Percentiles rank a stretch among this genome's conserved stretches.
These are phyloP conservation scores for Rhogogaster chlorosoma DNA, from an alignment of 2,888 invertebrate species.

Conservation along the genomic window DNA sequence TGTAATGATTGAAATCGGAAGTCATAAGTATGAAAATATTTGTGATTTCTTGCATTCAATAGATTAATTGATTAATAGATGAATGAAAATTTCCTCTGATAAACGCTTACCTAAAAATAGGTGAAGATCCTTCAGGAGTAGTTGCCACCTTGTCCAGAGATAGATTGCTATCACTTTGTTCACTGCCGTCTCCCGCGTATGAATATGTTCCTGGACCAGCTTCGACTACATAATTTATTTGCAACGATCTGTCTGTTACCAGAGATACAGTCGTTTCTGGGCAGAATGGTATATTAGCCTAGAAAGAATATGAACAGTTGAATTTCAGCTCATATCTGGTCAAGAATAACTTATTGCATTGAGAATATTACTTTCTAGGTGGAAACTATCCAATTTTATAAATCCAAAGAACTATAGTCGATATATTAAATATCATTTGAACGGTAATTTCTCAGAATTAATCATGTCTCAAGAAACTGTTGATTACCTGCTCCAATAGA, in stretches of 20 bases:
- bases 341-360: not conserved
- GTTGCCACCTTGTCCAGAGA: conserved; percentile 49
- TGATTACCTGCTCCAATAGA: conserved; percentile 87
- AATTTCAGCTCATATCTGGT: not conserved
- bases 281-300: conserved; percentile 86
- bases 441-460: conserved; percentile 8
- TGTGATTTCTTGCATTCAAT: not conserved
- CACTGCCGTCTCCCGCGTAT: conserved; percentile 55
- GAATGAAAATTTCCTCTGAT: not conserved
- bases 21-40: not conserved
- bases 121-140: conserved; percentile 56
- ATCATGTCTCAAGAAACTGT: conserved; percentile 50
- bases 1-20: not conserved
- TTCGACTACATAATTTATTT: conserved; percentile 90
- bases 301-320: conserved; percentile 59
- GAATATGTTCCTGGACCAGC: conserved; percentile 78
- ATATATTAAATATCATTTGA: not conserved
- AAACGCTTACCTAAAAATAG: conserved; percentile 58
- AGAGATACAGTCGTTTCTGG: conserved; percentile 87
- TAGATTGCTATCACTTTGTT: conserved; percentile 52
- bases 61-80: not conserved
- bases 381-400: not conserved
- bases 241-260: conserved; percentile 86
- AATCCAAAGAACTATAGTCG: not conserved
- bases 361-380: not conserved